phyloP scores from a whole-genome alignment of 2,797 vertebrate species.

The Micromesistius poutassou region DNA sequence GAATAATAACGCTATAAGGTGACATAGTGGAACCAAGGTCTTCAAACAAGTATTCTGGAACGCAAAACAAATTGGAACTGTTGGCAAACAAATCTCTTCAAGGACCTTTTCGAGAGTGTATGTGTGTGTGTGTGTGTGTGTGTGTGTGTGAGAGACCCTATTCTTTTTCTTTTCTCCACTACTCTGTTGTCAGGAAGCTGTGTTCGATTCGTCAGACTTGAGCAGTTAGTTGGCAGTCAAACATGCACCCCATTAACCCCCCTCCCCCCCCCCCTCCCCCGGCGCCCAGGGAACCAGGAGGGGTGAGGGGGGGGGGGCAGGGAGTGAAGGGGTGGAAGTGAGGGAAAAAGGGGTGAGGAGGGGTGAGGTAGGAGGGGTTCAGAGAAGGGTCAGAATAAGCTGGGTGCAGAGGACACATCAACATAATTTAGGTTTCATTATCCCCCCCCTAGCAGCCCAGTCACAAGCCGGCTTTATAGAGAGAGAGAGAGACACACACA shows the following conservation, averaged over 20 bases:
- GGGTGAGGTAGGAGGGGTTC: not conserved
- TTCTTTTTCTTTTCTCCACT: not conserved
- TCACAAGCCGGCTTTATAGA: not conserved
- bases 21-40: not conserved
- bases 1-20: not conserved
- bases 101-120: not conserved
- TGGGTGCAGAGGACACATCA: not conserved
- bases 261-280: conserved; percentile 47
- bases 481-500: not conserved
- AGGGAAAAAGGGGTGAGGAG: not conserved
- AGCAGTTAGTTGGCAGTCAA: conserved; percentile 47
- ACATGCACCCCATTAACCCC: conserved; percentile 58
- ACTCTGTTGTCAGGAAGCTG: not conserved
- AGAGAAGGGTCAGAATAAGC: not conserved
- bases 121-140: not conserved
- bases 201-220: conserved; percentile 25
- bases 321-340: not conserved
- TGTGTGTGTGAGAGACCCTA: not conserved
- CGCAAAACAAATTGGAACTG: no score
- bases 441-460: not conserved
- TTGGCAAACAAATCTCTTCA: no score
- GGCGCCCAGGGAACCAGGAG: conserved; percentile 26
- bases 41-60: no score
- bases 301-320: not conserved
- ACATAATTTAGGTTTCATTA: not conserved